Evolutionary conservation across 2,113 vertebrate genomes (phyloP).

Genomic region (Pterocles orientalis): DNA sequence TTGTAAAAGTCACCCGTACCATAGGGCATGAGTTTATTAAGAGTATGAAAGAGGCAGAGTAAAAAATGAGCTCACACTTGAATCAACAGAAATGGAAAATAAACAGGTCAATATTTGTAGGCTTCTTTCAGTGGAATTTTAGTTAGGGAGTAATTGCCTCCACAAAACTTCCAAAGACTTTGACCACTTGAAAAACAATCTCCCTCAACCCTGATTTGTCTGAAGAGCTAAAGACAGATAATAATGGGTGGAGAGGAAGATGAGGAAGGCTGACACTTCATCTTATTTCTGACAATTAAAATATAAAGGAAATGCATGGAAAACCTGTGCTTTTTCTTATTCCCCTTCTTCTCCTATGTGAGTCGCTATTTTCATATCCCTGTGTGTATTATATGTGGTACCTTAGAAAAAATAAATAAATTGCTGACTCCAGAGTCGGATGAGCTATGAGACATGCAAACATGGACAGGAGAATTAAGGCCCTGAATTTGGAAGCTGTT

Average conservation of each 20-base stretch:
- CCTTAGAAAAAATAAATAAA: not conserved
- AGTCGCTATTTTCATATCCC: not conserved
- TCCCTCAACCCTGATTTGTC: not conserved
- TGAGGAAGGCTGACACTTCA: not conserved
- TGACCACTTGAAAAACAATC: not conserved
- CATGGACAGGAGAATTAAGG: not conserved
- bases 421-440: rapidly evolving
- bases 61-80: constrained; percentile 29
- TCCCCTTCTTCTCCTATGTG: not conserved
- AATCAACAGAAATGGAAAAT: constrained; percentile 38
- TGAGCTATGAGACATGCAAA: not conserved
- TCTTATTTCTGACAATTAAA: not conserved
- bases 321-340: not conserved
- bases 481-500: not conserved
- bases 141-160: not conserved
- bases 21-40: constrained; percentile 57
- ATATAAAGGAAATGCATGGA: not conserved
- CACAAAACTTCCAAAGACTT: not conserved
- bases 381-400: not conserved
- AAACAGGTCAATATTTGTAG: not conserved
- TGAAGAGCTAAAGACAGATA: not conserved
- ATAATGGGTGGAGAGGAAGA: not conserved
- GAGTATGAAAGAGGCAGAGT: constrained; percentile 1
- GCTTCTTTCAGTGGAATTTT: not conserved
- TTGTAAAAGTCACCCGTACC: constrained; percentile 45